Conservation (phyloP, 2,113 vertebrate species). For the Diadophis punctatus region DNA sequence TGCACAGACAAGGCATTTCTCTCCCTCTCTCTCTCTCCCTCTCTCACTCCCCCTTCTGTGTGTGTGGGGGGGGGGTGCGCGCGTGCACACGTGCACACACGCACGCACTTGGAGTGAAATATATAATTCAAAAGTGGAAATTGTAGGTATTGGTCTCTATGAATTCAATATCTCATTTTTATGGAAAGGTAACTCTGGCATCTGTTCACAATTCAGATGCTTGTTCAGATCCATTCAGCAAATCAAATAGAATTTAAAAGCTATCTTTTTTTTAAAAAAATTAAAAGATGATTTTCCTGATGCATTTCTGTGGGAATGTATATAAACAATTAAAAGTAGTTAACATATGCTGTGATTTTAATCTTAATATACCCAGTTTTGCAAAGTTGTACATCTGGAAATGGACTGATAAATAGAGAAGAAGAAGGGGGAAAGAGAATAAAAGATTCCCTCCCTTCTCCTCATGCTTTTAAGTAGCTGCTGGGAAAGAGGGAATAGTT, state of each 20-base stretch:
- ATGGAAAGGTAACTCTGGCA: background rate
- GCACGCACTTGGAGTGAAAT: background rate
- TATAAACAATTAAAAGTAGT: conserved; percentile 2
- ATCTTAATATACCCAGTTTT: conserved; percentile 30
- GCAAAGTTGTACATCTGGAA: conserved; percentile 24
- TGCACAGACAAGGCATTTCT: background rate
- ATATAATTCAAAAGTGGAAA: background rate
- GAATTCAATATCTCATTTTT: conserved; percentile 4
- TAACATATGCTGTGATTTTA: conserved; percentile 29
- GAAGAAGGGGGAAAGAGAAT: conserved; percentile 21
- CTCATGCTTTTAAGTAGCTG: conserved; percentile 39
- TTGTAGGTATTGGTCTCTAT: background rate
- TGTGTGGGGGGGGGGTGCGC: too few species aligned
- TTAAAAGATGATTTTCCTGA: background rate
- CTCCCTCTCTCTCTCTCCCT: too few species aligned
- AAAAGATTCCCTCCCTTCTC: background rate
- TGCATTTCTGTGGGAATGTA: conserved; percentile 5
- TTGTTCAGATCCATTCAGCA: background rate
- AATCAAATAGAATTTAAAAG: conserved; percentile 2
- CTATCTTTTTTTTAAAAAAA: background rate
- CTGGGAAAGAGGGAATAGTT: conserved; percentile 57
- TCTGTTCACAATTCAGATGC: background rate
- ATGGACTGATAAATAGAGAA: conserved; percentile 34
- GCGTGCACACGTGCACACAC: too few species aligned
- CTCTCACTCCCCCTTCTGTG: too few species aligned